phyloP scores from a whole-genome alignment of 2,113 vertebrate species.

The Tragelaphus buxtoni region DNA sequence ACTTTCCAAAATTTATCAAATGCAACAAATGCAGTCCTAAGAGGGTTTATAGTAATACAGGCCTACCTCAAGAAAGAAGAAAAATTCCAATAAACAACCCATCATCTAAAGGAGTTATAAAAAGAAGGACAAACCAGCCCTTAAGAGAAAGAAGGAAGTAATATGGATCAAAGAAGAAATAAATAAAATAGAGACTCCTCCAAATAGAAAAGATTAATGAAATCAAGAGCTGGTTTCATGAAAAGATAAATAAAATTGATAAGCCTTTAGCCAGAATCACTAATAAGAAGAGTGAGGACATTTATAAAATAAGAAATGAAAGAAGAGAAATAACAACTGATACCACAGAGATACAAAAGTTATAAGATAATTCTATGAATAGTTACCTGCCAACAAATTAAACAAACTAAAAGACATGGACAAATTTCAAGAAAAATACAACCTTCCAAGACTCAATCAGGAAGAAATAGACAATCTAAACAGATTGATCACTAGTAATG shows the following conservation, averaged over 20 bases:
- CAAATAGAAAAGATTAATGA: background rate
- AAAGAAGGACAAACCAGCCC: background rate
- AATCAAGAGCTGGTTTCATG: background rate
- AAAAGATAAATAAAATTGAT: background rate
- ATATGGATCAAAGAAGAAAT: background rate
- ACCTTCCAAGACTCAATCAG: background rate
- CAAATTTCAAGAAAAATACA: background rate
- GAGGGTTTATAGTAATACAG: background rate
- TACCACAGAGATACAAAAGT: background rate
- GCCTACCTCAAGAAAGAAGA: background rate
- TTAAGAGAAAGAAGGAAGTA: background rate
- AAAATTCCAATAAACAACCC: background rate
- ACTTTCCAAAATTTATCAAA: background rate
- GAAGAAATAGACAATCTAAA: background rate
- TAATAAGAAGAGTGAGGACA: background rate
- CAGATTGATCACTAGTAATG: background rate
- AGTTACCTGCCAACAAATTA: background rate
- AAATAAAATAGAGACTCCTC: background rate
- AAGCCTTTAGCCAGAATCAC: background rate
- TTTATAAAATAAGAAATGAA: background rate
- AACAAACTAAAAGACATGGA: background rate
- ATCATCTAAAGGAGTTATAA: background rate
- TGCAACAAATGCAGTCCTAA: background rate
- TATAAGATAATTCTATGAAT: background rate
- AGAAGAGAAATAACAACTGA: background rate